These are phyloP conservation scores for Callaeas wilsoni DNA, from an alignment of 2,113 vertebrate species.

Conservation along the genomic window DNA sequence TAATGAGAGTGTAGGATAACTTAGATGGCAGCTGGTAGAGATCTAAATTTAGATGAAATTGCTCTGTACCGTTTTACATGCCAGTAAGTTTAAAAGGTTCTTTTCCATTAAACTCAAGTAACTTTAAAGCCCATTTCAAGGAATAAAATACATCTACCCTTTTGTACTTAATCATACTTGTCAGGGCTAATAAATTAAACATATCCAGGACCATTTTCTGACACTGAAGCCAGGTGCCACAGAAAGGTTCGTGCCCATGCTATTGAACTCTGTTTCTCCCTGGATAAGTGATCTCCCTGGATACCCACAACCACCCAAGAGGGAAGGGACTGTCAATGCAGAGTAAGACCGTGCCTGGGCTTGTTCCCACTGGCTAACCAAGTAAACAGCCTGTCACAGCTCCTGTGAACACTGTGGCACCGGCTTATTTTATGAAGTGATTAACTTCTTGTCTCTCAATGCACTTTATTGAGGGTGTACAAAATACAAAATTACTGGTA, in stretches of 20 bases:
- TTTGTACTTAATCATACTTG: not conserved
- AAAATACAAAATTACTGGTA: not conserved
- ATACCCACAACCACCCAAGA: not conserved
- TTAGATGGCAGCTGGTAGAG: not conserved
- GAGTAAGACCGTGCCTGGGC: not conserved
- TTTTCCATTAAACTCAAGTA: not conserved
- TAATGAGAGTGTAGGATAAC: not conserved
- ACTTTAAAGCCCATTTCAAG: not conserved
- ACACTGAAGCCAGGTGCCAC: not conserved
- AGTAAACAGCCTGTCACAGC: not conserved
- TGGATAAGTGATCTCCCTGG: accelerated
- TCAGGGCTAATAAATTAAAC: slow-evolving; percentile 8
- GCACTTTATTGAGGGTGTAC: not conserved
- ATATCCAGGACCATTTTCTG: not conserved
- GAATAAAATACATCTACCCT: not conserved
- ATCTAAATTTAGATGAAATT: slow-evolving; percentile 4
- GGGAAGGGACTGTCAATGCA: not conserved
- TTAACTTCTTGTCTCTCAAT: not conserved
- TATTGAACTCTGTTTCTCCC: not conserved
- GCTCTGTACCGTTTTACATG: not conserved
- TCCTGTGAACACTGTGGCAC: accelerated
- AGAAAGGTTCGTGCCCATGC: not conserved
- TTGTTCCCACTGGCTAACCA: not conserved
- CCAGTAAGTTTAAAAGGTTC: not conserved
- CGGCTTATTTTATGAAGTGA: not conserved